Base-by-base conservation (phyloP, 1,140 invertebrate genomes). In the Drosophila elegans region DNA sequence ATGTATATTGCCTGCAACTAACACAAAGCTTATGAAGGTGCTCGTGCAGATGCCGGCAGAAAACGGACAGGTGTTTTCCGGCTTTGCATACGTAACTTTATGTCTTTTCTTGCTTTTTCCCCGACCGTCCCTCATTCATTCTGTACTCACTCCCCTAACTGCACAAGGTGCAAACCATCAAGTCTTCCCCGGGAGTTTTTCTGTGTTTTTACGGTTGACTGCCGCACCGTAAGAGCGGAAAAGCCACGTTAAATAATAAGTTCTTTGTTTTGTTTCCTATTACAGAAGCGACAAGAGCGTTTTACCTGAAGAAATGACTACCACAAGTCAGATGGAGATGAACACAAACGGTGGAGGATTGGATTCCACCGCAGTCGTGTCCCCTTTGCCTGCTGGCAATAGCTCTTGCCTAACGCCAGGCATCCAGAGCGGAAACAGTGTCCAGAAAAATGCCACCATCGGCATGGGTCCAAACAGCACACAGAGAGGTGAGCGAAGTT, bases 31-130 rank as follows among this genome's bases (percentile, higher is more conserved):
- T 55, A 51, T 32, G 29, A 32, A 7, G 29, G 29, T 32, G 53
- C 16, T 21, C 16, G 16, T 21, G 16, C 16, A 21, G 16, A 21
- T 21, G 16, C 16, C 16, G 16, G 16, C 41, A 53, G 63, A 78
- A 78, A 77, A 78, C 62, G 55, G 80, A 76, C 80, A 84, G 80
- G 80, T 84, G 80, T 79, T 79, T 84, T 79, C 80, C 72, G 76
- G 80, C 52, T 49, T 42, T 72, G 56, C 51, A 68, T 69, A 63
- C 53, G 61, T 60, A 46, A 42, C 42, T 38, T 51, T 54, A 45
- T 61, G 56, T 11, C 61, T 62, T 12, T 45, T 36, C 36, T 12
- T 55, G 59, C 36, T 68, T 72, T 38, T 56, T 59, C 63, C 25
- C 55, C 41, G 63, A 64, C 60, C 46, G 36, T 9, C 29, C 10